Evolutionary conservation across 2,113 vertebrate genomes (phyloP).

Genomic region (Erinaceus europaeus): DNA sequence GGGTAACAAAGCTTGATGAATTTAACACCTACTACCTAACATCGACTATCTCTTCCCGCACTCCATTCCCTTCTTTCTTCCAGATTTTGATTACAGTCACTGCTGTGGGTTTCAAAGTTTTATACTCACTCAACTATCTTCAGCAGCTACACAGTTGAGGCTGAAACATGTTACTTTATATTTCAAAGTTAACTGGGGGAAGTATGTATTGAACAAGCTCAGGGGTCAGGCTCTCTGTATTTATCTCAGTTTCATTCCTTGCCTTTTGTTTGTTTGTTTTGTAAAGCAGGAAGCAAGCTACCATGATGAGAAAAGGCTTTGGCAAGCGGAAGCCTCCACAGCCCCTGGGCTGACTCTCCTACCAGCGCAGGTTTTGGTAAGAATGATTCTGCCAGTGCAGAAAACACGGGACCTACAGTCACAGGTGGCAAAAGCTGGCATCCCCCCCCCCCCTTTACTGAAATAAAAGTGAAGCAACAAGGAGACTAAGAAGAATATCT

Average conservation of each 20-base stretch:
- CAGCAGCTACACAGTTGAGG: neutral
- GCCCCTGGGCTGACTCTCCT: too few relatives aligned
- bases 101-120: neutral
- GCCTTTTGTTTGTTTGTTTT: too few relatives aligned
- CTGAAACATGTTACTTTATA: neutral
- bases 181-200: neutral
- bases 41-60: neutral
- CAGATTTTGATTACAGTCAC: neutral
- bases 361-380: constrained; percentile 9
- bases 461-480: neutral
- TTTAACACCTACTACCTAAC: too few relatives aligned
- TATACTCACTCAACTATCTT: neutral
- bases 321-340: too few relatives aligned
- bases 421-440: neutral
- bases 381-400: neutral
- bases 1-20: neutral
- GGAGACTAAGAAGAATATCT: neutral
- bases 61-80: neutral
- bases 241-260: neutral
- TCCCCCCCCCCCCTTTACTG: too few relatives aligned
- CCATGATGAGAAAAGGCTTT: neutral
- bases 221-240: neutral
- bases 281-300: constrained; percentile 28
- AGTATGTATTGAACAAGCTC: neutral
- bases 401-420: neutral